Conservation (phyloP, 1,140 invertebrate species). For the Drosophila orena region DNA sequence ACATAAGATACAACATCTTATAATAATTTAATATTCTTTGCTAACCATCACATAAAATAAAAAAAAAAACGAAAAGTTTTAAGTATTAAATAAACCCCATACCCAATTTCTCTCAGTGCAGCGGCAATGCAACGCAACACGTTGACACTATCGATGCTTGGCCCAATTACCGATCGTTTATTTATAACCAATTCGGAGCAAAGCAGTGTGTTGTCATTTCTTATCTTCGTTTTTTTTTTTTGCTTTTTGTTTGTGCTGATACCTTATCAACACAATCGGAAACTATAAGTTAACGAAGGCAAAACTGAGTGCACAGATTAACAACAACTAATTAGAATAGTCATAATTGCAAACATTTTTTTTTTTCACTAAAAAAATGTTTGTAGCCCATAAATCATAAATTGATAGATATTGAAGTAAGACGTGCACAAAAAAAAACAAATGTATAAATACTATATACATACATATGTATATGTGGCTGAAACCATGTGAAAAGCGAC, state of each 20-base stretch:
- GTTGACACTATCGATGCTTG: constrained; percentile 37
- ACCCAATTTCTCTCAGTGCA: constrained; percentile 2
- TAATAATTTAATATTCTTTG: no score
- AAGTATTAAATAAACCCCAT: no score
- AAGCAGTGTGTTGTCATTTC: constrained; percentile 30
- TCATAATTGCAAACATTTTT: background rate
- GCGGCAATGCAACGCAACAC: constrained; percentile 20
- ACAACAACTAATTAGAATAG: background rate
- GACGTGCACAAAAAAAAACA: no score
- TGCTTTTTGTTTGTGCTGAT: constrained; percentile 25
- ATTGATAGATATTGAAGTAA: no score
- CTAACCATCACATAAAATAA: no score
- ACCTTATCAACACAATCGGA: constrained; percentile 6
- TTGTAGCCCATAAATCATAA: no score
- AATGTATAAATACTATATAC: no score
- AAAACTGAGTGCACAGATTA: background rate
- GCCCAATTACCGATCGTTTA: constrained; percentile 56
- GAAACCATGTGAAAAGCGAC: background rate
- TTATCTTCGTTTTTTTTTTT: constrained; percentile 32
- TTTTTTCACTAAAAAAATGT: background rate
- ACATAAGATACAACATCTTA: no score
- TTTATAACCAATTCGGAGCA: constrained; percentile 40
- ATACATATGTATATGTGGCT: no score
- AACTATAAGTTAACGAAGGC: constrained; percentile 4
- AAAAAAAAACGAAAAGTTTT: no score